These are phyloP conservation scores for Pollenia angustigena DNA, from an alignment of 2,888 invertebrate species.

Conservation along the genomic window DNA sequence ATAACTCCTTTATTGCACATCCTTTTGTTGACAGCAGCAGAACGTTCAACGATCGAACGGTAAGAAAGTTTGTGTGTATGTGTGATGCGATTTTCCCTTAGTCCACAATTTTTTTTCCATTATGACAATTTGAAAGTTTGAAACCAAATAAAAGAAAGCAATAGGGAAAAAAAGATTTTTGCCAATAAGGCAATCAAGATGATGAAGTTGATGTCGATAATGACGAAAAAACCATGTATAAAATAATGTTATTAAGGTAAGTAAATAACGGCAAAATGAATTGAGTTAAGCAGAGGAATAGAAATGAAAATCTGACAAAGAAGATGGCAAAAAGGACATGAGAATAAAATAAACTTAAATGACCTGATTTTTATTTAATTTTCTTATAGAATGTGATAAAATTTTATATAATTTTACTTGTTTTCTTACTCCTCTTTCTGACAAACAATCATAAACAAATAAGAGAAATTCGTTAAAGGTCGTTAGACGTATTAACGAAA, in stretches of 20 bases:
- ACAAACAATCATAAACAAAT: slow-evolving; percentile 56
- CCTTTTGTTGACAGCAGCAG: slow-evolving; percentile 63
- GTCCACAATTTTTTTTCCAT: slow-evolving; percentile 55
- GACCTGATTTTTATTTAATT: slow-evolving; percentile 70
- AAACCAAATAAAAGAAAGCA: slow-evolving; percentile 29
- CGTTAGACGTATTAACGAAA: slow-evolving; percentile 44
- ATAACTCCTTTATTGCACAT: slow-evolving; percentile 69
- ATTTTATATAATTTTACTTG: slow-evolving; percentile 63
- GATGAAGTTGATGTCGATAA: slow-evolving; percentile 53
- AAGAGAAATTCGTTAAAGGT: slow-evolving; percentile 50
- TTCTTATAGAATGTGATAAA: slow-evolving; percentile 60
- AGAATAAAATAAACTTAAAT: slow-evolving; percentile 68
- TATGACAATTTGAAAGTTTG: slow-evolving; percentile 65
- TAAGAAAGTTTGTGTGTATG: slow-evolving; percentile 21
- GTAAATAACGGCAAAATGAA: slow-evolving; percentile 69
- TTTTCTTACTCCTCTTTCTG: slow-evolving; percentile 12
- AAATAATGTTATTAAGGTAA: slow-evolving; percentile 72
- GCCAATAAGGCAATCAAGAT: slow-evolving; percentile 60
- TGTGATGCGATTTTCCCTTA: slow-evolving; percentile 43
- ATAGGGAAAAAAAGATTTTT: slow-evolving; percentile 49
- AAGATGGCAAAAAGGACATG: slow-evolving; percentile 38
- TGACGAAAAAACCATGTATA: slow-evolving; percentile 61
- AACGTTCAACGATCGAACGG: slow-evolving; percentile 48
- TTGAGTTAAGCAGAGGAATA: slow-evolving; percentile 62
- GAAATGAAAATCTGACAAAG: slow-evolving; percentile 40